phyloP scores from a whole-genome alignment of 1,140 invertebrate species.

The Diabrotica undecimpunctata region DNA sequence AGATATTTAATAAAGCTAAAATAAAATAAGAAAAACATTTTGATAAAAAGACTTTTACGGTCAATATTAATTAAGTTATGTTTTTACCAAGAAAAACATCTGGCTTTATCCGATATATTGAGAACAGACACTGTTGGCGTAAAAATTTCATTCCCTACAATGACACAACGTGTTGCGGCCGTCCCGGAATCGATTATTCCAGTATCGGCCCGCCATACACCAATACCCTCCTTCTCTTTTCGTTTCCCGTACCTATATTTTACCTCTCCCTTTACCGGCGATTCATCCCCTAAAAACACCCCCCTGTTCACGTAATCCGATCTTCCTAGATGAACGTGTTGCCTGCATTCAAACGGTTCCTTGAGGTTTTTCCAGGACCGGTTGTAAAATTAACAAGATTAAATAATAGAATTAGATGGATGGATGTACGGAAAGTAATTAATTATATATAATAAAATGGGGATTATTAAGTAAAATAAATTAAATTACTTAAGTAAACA shows the following conservation, averaged over 20 bases:
- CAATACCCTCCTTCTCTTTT: background rate
- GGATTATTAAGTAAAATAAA: too few species aligned
- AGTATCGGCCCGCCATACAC: slow-evolving; percentile 9
- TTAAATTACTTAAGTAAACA: too few species aligned
- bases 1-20: too few species aligned
- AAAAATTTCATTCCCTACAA: background rate
- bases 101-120: too few species aligned
- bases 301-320: slow-evolving; percentile 12
- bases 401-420: too few species aligned
- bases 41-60: too few species aligned
- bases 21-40: too few species aligned
- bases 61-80: too few species aligned
- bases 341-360: slow-evolving; percentile 12
- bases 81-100: too few species aligned
- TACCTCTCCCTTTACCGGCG: background rate
- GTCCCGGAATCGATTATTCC: slow-evolving; percentile 15
- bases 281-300: background rate
- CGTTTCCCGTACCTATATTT: background rate
- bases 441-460: too few species aligned
- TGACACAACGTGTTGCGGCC: slow-evolving; percentile 14
- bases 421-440: too few species aligned
- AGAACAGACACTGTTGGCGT: background rate
- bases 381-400: background rate
- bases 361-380: background rate
- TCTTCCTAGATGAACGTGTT: slow-evolving; percentile 17